A percentile compares a stretch with the other conserved stretches of the same genome.
These are phyloP conservation scores for Melanotaenia maccullochi DNA, from an alignment of 2,797 vertebrate genomes.

Conservation along the genomic window DNA sequence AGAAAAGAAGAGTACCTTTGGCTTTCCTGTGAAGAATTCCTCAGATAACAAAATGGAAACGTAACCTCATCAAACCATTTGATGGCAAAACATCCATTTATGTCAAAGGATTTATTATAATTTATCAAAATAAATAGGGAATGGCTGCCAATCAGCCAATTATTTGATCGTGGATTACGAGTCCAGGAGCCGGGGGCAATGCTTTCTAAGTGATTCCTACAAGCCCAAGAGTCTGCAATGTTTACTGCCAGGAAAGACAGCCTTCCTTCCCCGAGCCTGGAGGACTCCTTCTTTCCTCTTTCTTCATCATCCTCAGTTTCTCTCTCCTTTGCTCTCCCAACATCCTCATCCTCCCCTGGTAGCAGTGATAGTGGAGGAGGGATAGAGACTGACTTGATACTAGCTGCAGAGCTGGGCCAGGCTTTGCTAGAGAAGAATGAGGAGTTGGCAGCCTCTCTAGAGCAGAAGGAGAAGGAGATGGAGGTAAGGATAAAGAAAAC, in stretches of 20 bases:
- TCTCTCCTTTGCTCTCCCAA: constrained; percentile 71
- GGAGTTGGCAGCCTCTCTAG: constrained; percentile 78
- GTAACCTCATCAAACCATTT: neutral
- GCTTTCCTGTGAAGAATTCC: neutral
- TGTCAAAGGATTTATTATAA: constrained; percentile 1
- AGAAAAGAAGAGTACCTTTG: constrained; percentile 5
- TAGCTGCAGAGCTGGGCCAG: constrained; percentile 84
- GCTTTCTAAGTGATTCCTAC: constrained; percentile 32
- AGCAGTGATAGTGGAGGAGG: constrained; percentile 55
- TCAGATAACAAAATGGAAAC: constrained; percentile 30
- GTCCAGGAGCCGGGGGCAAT: constrained; percentile 16
- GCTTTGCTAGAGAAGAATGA: constrained; percentile 86
- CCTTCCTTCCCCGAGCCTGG: constrained; percentile 80
- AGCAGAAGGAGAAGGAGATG: constrained; percentile 75
- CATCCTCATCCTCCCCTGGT: constrained; percentile 62
- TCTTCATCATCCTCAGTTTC: constrained; percentile 75
- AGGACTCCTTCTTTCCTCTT: constrained; percentile 85
- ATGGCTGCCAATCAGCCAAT: neutral
- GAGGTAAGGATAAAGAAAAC: constrained; percentile 69
- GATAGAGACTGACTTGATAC: constrained; percentile 83
- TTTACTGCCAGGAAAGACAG: constrained; percentile 77
- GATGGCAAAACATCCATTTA: constrained; percentile 3
- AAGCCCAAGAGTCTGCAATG: constrained; percentile 58
- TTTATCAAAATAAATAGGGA: no score
- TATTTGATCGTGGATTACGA: constrained; percentile 19